Percentiles rank a stretch among this genome's conserved stretches.
These are phyloP conservation scores for Carassius gibelio DNA, from an alignment of 2,113 vertebrate species.

Conservation along the genomic window DNA sequence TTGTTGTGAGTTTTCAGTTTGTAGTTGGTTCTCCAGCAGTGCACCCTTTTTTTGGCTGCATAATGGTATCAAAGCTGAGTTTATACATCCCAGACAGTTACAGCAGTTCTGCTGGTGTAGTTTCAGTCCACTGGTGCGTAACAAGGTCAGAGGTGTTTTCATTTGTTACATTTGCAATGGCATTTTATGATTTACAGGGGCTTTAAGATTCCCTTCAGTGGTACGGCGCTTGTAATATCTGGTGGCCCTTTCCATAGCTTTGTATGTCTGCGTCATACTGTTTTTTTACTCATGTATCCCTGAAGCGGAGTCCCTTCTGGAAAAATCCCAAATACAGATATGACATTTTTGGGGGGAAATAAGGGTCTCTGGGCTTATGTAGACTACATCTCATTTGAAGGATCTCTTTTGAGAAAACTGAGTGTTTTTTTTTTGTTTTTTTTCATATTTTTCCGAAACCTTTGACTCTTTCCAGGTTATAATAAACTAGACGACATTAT, in stretches of 20 bases:
- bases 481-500: constrained; percentile 77
- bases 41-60: constrained; percentile 13
- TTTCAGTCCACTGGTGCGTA: constrained; percentile 28
- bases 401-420: constrained; percentile 40
- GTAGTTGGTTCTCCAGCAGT: constrained; percentile 11
- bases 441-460: constrained; percentile 69
- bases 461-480: constrained; percentile 84
- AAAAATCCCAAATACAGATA: constrained; percentile 42
- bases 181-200: background rate
- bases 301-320: constrained; percentile 48
- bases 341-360: constrained; percentile 46
- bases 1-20: constrained; percentile 31
- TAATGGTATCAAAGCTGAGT: constrained; percentile 15
- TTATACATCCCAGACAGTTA: background rate
- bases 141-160: constrained; percentile 30
- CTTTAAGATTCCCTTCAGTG: background rate
- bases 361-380: constrained; percentile 56
- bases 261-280: background rate
- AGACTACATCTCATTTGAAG: constrained; percentile 58
- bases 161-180: constrained; percentile 24
- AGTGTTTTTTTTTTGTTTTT: constrained; percentile 70
- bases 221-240: background rate
- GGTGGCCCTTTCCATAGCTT: background rate
- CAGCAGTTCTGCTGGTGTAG: constrained; percentile 34
- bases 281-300: background rate